Base-by-base conservation (phyloP, 2,888 invertebrate species). In the Polydrusus tereticollis region DNA sequence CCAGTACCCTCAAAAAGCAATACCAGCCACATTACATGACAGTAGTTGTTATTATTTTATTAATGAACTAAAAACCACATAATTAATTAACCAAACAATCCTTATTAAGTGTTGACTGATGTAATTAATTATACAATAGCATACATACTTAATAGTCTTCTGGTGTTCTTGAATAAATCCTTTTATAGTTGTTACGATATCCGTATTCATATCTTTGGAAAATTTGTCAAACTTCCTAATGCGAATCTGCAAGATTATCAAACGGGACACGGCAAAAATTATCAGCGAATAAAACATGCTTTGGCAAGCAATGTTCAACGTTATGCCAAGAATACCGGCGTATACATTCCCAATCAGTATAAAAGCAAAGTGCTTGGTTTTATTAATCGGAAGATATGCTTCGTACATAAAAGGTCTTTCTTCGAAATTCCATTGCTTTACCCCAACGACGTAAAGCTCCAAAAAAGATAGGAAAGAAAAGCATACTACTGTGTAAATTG, bases 181-280 rank as follows among this genome's bases (percentile, higher is more conserved):
- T 16, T 16, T 50, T 14, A 52, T 52, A 7, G 26, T 26, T 16
- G 29, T 10, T 7, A 14, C 26, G 14, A 26, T 26, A 52, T 26
- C 26, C 10, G n/a, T 21, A 0, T 26, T 26, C 7, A 18, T 12
- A 29, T 67, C 41, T 20, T 58, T 14, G 12, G 72, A 57, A 38
- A 68, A 57, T 16, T 23, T 7, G 41, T 55, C 65, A 43, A 73
- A 73, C 16, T 73, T 73, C 36, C 55, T 60, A 14, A 69, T 23
- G n/a, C 58, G 45, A 45, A 73, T 69, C 14, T 57, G 60, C 12
- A 73, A 55, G 8, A 73, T 16, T 18, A 29, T 41, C 16, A 62
- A 47, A 1, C 45, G 62, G 12, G 29, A 26, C 7, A 33, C 29
- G 8, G 45, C 26, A 47, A 62, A 62, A 41, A 62, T 47, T 8